Evolutionary conservation across 2,888 invertebrate species (phyloP), one percentile per base, ranked within the genome.

Genomic region (Hofmannophila pseudospretella): DNA sequence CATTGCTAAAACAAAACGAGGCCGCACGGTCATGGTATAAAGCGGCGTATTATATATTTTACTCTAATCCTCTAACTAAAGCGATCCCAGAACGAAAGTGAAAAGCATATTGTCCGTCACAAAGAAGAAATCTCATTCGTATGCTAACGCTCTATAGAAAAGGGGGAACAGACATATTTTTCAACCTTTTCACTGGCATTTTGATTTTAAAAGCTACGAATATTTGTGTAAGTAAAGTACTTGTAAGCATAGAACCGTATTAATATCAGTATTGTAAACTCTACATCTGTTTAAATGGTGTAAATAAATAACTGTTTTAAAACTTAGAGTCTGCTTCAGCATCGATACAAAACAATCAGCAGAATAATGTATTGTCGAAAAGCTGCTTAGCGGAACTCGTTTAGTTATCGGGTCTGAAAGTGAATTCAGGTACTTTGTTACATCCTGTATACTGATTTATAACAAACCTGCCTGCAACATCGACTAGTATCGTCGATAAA

Each of bases 81-180:
- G 34, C 40, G 35, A 37, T 38, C 40, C 29, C 54, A 58, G 51
- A 58, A 58, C 47, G 63, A 65, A 67, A 69, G 69, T 67, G 66
- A 64, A 59, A 58, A 53, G 59, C 56, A 58, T 54, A 66, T 65
- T 61, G 57, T 54, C 44, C 30, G 31, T 31, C 41, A 64, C 65
- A 68, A 65, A 59, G 51, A 46, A 54, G 42, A 45, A 39, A 41
- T 47, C 14, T 54, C 54, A 62, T 73, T 73, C 67, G 58, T 66
- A 74, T 74, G 71, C 58, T 59, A 74, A 74, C 69, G 48, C 34
- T n/a, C 39, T 32, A 47, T 42, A 47, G 57, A 60, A 56, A 39
- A 53, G 54, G 55, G 58, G 54, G 53, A 42, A n/a, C 45, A 47
- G 47, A 46, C 55, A 58, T 53, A 61, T 67, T 67, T 66, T 54